Evolutionary conservation across 2,113 vertebrate species (phyloP).

Genomic region (Casuarius casuarius): DNA sequence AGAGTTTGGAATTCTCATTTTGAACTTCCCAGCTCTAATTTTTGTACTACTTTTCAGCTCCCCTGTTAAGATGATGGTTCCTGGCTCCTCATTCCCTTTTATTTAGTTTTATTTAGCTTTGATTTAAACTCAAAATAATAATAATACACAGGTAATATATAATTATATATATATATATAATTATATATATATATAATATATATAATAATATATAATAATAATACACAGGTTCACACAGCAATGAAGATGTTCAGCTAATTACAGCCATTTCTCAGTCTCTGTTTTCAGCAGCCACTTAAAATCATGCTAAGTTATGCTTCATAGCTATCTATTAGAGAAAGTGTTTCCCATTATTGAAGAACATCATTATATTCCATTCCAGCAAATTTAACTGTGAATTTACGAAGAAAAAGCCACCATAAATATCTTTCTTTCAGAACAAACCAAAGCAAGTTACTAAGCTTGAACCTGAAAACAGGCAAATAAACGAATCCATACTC

Average conservation of each 20-base stretch:
- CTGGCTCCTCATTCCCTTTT: neutral
- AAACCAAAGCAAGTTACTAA: neutral
- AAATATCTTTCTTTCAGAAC: neutral
- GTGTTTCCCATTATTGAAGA: constrained; percentile 29
- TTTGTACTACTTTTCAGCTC: neutral
- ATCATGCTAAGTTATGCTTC: constrained; percentile 5
- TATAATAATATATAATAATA: no score
- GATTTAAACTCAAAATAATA: neutral
- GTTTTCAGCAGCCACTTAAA: constrained; percentile 32
- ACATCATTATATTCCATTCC: constrained; percentile 42
- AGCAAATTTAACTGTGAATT: constrained; percentile 35
- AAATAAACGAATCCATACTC: neutral
- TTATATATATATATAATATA: no score
- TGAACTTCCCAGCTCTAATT: neutral
- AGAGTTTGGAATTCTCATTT: neutral
- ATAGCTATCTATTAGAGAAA: constrained; percentile 36
- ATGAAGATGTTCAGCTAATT: constrained; percentile 42
- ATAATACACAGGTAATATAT: constrained; percentile 9
- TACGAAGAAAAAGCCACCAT: neutral
- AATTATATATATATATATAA: no score
- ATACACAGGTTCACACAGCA: neutral
- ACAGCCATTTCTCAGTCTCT: constrained; percentile 20
- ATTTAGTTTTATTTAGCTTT: neutral
- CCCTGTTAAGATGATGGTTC: neutral
- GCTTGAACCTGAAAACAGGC: neutral